A percentile compares a stretch with the other conserved stretches of the same genome.
phyloP scores from a whole-genome alignment of 2,113 vertebrate species.

The Spea bombifrons region DNA sequence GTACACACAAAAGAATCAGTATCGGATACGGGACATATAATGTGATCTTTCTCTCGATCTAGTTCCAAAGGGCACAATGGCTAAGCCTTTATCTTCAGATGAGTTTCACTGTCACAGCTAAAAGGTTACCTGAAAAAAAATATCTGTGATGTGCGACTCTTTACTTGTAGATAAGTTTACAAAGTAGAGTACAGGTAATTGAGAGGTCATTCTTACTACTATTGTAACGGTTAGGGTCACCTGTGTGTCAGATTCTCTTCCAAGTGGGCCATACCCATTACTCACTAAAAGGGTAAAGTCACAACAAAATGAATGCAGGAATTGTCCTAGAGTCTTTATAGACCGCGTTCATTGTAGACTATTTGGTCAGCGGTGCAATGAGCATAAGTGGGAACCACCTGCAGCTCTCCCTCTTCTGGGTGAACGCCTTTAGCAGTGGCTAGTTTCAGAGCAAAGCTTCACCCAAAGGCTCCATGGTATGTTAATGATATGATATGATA shows the following conservation, averaged over 20 bases:
- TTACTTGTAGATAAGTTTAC: conserved; percentile 3
- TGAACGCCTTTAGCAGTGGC: no score
- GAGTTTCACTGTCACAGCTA: not conserved
- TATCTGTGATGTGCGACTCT: conserved; percentile 7
- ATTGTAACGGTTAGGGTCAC: conserved; percentile 9
- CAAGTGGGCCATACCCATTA: conserved; percentile 17
- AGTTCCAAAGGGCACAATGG: not conserved
- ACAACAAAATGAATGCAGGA: not conserved
- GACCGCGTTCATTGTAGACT: no score
- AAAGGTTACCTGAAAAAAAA: conserved; percentile 32
- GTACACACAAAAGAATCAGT: conserved; percentile 24
- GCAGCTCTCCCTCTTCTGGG: no score
- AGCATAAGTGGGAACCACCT: no score
- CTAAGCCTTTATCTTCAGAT: not conserved
- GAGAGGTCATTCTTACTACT: not conserved
- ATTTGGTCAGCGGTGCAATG: no score
- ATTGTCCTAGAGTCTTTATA: not conserved
- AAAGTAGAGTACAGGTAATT: conserved; percentile 9
- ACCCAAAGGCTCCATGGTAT: no score
- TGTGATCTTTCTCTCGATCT: conserved; percentile 17
- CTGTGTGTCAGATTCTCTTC: conserved; percentile 14
- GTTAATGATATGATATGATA: no score
- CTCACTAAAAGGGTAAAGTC: not conserved
- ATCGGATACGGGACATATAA: conserved; percentile 24
- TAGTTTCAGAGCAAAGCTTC: no score